Evolutionary conservation across 2,113 vertebrate genomes (phyloP).

Genomic region (Felis catus): DNA sequence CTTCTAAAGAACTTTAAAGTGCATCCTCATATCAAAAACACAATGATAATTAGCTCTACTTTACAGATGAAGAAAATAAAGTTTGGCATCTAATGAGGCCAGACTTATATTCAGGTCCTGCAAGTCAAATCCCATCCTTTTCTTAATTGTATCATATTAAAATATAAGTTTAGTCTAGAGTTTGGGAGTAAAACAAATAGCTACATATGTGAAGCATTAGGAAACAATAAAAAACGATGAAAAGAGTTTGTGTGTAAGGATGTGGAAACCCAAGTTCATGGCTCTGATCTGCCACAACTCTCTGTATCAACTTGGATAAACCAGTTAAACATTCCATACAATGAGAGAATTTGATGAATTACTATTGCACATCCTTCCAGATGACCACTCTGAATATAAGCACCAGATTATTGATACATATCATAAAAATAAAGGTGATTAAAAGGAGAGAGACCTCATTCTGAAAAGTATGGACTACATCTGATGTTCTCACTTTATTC

Average conservation of each 20-base stretch:
- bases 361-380: background rate
- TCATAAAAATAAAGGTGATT: background rate
- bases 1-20: background rate
- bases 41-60: background rate
- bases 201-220: background rate
- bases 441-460: background rate
- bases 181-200: background rate
- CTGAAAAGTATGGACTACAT: background rate
- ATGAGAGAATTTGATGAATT: background rate
- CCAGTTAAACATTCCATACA: background rate
- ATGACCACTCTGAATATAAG: background rate
- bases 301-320: background rate
- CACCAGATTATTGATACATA: background rate
- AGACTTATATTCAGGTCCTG: background rate
- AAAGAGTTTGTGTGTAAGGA: background rate
- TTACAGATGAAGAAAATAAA: background rate
- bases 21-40: background rate
- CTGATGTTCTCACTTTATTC: background rate
- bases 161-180: background rate
- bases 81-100: background rate
- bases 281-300: background rate
- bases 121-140: background rate
- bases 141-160: background rate
- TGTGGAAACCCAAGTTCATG: background rate
- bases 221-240: background rate